These are phyloP conservation scores for Drosophila limbata DNA, from an alignment of 2,888 invertebrate species.

Conservation along the genomic window DNA sequence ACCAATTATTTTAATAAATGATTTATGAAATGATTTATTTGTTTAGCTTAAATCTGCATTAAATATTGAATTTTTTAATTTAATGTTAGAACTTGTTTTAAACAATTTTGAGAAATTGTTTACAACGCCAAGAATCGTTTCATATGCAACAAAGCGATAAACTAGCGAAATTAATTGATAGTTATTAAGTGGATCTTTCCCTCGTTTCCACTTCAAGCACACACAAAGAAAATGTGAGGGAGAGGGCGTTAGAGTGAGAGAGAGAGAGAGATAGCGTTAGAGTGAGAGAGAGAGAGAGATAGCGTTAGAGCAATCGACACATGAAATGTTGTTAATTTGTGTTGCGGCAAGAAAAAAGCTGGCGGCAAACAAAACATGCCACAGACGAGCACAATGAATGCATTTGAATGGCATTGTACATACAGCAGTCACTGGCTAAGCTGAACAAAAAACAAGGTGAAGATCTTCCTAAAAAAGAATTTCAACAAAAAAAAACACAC, in stretches of 20 bases:
- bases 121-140: slow-evolving; percentile 6
- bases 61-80: too few relatives aligned
- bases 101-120: background rate
- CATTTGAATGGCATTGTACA: background rate
- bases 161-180: slow-evolving; percentile 33
- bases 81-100: background rate
- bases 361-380: slow-evolving; percentile 20
- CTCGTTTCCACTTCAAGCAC: background rate
- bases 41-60: too few relatives aligned
- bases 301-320: slow-evolving; percentile 11
- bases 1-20: too few relatives aligned
- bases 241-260: background rate
- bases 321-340: slow-evolving; percentile 41
- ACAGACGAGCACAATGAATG: slow-evolving; percentile 20
- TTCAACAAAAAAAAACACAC: background rate
- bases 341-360: slow-evolving; percentile 23
- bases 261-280: background rate
- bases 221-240: slow-evolving; percentile 4
- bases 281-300: background rate
- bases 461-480: background rate
- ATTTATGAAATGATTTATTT: too few relatives aligned
- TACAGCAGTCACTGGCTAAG: slow-evolving; percentile 3
- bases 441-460: background rate
- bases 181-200: slow-evolving; percentile 12
- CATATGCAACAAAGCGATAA: slow-evolving; percentile 20